These are phyloP conservation scores for Rhinophrynus dorsalis DNA, from an alignment of 2,797 vertebrate species.

Conservation along the genomic window DNA sequence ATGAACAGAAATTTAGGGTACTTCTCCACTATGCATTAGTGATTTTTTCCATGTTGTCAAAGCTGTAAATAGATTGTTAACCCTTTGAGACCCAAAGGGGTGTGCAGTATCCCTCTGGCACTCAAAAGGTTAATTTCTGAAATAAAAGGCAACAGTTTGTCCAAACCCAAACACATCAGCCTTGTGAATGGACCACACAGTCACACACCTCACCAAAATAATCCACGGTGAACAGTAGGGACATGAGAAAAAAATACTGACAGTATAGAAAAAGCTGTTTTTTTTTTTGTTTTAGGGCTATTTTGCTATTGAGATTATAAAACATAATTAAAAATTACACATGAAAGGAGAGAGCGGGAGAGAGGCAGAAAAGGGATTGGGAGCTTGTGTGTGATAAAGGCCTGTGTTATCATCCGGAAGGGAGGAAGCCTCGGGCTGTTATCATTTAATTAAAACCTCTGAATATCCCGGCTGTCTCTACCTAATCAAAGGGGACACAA, in stretches of 20 bases:
- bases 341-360: constrained; percentile 36
- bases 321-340: constrained; percentile 49
- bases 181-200: constrained; percentile 30
- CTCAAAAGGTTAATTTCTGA: too few relatives aligned
- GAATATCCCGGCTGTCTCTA: constrained; percentile 35
- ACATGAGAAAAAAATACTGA: constrained; percentile 5
- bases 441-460: constrained; percentile 51
- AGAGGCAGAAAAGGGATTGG: constrained; percentile 36
- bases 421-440: constrained; percentile 48
- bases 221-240: neutral
- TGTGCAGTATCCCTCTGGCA: too few relatives aligned
- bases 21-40: too few relatives aligned
- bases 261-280: constrained; percentile 7
- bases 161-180: too few relatives aligned
- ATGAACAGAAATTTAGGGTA: too few relatives aligned
- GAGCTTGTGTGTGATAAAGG: constrained; percentile 42
- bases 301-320: constrained; percentile 50
- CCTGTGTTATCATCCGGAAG: constrained; percentile 48
- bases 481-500: constrained; percentile 50
- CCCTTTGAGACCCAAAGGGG: too few relatives aligned
- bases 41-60: too few relatives aligned
- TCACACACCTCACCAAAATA: neutral
- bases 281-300: constrained; percentile 47
- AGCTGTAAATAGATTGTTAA: too few relatives aligned
- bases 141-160: too few relatives aligned